Evolutionary conservation across 1,140 invertebrate genomes (phyloP).

Genomic region (Homarus americanus): DNA sequence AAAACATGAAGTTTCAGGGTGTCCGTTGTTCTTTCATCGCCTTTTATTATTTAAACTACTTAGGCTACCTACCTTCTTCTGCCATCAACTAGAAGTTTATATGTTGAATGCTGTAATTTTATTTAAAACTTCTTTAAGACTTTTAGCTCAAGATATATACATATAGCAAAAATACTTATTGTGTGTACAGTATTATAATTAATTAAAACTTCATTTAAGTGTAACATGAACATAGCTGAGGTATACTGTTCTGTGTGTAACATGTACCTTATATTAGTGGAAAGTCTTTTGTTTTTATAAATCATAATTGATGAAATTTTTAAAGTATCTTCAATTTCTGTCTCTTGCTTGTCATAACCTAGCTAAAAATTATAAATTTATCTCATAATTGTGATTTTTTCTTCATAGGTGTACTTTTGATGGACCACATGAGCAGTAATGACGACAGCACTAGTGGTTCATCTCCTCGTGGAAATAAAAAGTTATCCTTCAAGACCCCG

Average conservation of each 20-base stretch:
- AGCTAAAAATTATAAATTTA: not conserved
- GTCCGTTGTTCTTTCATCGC: too few relatives aligned
- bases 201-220: not conserved
- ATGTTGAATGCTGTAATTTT: too few relatives aligned
- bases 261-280: not conserved
- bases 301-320: not conserved
- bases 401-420: conserved; percentile 52
- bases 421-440: conserved; percentile 52
- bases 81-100: too few relatives aligned
- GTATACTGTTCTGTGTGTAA: not conserved
- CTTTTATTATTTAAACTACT: too few relatives aligned
- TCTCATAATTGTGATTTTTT: not conserved
- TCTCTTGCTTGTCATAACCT: not conserved
- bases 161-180: too few relatives aligned
- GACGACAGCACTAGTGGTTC: conserved; percentile 23
- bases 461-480: conserved; percentile 81
- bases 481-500: conserved; percentile 79
- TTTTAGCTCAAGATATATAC: too few relatives aligned
- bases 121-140: too few relatives aligned
- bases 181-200: too few relatives aligned
- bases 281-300: conserved; percentile 9
- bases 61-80: too few relatives aligned
- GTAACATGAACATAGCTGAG: not conserved
- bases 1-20: too few relatives aligned
- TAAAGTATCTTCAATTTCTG: not conserved